These are phyloP conservation scores for Propithecus coquereli DNA, from an alignment of 2,113 vertebrate species.

Conservation along the genomic window DNA sequence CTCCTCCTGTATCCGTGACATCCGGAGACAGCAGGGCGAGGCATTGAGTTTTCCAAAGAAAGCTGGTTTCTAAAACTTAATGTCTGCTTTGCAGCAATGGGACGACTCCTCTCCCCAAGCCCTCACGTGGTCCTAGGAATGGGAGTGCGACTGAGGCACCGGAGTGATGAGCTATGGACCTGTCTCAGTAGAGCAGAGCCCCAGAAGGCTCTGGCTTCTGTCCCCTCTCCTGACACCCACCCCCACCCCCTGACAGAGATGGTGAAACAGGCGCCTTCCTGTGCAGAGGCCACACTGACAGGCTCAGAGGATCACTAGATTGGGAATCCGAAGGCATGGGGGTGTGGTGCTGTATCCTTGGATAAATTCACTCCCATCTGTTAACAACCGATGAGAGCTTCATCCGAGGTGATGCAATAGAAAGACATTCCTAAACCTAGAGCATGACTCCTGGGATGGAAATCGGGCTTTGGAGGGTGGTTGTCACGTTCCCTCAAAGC, in stretches of 20 bases:
- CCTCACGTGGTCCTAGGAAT: neutral
- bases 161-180: neutral
- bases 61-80: neutral
- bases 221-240: fast-evolving
- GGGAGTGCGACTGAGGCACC: neutral
- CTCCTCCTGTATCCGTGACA: conserved; percentile 51
- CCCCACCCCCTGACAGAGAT: neutral
- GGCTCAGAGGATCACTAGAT: neutral
- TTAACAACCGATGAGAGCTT: neutral
- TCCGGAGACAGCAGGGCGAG: neutral
- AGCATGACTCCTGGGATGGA: neutral
- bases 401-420: too few relatives aligned
- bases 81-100: neutral
- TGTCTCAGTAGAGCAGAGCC: neutral
- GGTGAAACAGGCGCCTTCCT: fast-evolving
- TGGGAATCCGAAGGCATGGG: neutral
- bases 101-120: neutral
- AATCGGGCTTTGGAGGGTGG: neutral
- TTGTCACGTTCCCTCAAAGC: neutral
- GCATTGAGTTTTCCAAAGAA: neutral
- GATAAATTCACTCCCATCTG: neutral
- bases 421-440: neutral
- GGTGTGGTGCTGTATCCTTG: neutral
- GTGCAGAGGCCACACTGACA: neutral
- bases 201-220: neutral